Base-by-base conservation (phyloP, 2,888 invertebrate species). In the Chirona hameri region DNA sequence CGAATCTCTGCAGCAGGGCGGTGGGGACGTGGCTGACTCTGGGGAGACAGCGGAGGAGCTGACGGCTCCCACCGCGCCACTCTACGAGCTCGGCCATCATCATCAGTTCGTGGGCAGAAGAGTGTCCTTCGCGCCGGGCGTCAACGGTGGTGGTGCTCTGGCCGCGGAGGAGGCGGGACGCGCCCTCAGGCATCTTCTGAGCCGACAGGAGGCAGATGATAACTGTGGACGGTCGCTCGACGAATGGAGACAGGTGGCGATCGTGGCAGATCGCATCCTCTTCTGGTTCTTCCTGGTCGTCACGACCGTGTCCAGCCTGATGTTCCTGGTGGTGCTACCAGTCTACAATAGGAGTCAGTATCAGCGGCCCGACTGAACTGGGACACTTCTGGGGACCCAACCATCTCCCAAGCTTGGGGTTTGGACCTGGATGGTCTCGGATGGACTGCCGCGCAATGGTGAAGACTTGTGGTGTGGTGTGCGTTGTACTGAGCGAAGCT, bases 171-270 rank as follows among this genome's bases (percentile, higher is more conserved):
- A 90, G 84, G 88, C 90, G 52, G 85, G 89, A 29, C 86, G 87
- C 82, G 89, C 89, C 18, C 86, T 90, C 79, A 87, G 87, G 83
- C 87, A 88, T 84, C 87, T 91, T 31, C 86, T 90, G 65, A 87
- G 88, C 72, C 88, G 89, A 82, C 90, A 90, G 84, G 90, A 90
- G 84, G 85, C 86, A 52, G 88, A 88, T 81, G 89, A 89, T 83
- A 86, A 86, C 29, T 87, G 89, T 83, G 88, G 88, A 84, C 87
- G 88, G 86, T 90, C 69, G 88, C 90, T n/a, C 52, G 89, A 90
- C 84, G 90, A 91, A 85, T 91, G 91, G 91, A 86, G 90, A 55
- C 89, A 89, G 83, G 88, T 91, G 39, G 91, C 91, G 9, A 88
- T 89, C 84, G 88, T 88, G 79, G 88, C 91, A 46, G 91, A 91